Percentiles rank a stretch among this genome's conserved stretches.
These are phyloP conservation scores for Okamejei kenojei DNA, from an alignment of 2,797 vertebrate genomes.

Conservation along the genomic window DNA sequence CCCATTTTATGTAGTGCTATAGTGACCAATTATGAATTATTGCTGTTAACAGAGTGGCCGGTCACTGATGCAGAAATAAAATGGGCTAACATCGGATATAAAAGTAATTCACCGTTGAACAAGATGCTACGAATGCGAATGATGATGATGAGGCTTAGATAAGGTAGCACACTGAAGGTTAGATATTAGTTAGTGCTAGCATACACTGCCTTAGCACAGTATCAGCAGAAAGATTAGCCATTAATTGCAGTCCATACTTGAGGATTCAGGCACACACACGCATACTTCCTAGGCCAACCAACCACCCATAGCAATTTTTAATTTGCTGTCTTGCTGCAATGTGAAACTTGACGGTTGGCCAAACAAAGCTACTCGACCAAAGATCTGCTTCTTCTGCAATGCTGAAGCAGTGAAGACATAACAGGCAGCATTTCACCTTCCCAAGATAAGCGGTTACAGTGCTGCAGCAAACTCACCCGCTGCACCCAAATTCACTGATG, in stretches of 20 bases:
- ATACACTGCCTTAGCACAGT: not conserved
- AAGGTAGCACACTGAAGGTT: too few species aligned
- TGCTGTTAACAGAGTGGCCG: not conserved
- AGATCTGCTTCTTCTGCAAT: not conserved
- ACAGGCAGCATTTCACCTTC: too few species aligned
- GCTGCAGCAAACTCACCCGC: not conserved
- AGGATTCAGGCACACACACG: too few species aligned
- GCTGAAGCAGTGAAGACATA: too few species aligned
- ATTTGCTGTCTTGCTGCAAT: too few species aligned
- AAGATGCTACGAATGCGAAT: not conserved
- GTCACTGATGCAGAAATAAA: not conserved
- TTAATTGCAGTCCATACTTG: not conserved
- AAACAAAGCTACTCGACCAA: not conserved
- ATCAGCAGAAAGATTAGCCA: not conserved
- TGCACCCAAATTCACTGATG: not conserved
- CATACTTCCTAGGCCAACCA: too few species aligned
- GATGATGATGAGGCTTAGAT: not conserved
- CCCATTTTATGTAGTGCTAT: not conserved
- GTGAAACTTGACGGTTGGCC: too few species aligned
- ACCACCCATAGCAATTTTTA: not conserved
- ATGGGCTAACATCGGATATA: not conserved
- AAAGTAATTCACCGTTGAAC: not conserved
- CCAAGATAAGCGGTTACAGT: not conserved
- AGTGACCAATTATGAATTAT: not conserved
- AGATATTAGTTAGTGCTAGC: not conserved